Base-by-base conservation (phyloP, 1,140 invertebrate genomes). In the Ostrea denselamellosa region DNA sequence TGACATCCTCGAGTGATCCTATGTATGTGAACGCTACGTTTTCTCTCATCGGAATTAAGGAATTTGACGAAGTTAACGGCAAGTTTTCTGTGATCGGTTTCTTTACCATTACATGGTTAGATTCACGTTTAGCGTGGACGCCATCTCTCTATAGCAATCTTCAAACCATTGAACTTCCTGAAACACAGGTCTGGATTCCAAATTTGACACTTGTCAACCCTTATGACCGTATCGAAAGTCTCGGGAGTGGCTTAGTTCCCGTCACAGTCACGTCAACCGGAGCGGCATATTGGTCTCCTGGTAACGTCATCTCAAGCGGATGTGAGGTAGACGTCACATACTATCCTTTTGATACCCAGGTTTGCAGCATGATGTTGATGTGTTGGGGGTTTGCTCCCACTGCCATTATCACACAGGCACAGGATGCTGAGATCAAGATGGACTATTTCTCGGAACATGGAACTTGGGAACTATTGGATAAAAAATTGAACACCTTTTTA, bases 11-110 rank as follows among this genome's bases (percentile, higher is more conserved):
- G 4, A 25, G 7, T 2, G 34, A 19, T 9, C 28, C 71, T 5
- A 56, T 87, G 0, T 25, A 54, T 54, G 86, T 89, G 8, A 89
- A 87, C 28, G 14, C 65, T 10, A 86, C 89, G 14, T 89, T 87
- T 86, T 83, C 54, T 77, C 58, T 89, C 8, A 84, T 89, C 9
- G 82, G 86, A 51, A 87, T 89, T 17, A 83, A 83, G 71, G 86
- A 89, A 34, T 89, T 89, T 62, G 86, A 89, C 52, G 89, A 89
- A 83, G 89, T 89, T 8, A 89, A 58, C 25, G 89, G 89, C 7
- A 89, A 89, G 85, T 86, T 89, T 83, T 58, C 89, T 5, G 71
- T 89, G 19, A 86, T 86, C 14, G 83, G 86, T 7, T 87, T 86
- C 10, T 83, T 87, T 10, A 83, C 81, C 22, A 81, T 87, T 17